Evolutionary conservation across 2,113 vertebrate genomes (phyloP).

Genomic region (Hypomesus transpacificus): DNA sequence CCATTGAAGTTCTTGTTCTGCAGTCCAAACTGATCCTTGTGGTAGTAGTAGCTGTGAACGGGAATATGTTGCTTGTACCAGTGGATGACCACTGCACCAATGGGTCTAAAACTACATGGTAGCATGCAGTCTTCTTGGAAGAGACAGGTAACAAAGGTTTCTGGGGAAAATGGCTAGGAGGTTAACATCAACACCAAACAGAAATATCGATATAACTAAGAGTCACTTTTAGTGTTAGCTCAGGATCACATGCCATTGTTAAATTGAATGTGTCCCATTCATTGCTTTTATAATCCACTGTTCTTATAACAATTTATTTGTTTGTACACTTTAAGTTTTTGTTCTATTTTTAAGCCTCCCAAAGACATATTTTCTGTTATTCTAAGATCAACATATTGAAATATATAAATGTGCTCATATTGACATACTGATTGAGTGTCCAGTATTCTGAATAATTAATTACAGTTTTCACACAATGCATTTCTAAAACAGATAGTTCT

Average conservation of each 20-base stretch:
- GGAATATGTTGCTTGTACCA: constrained; percentile 75
- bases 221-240: not conserved
- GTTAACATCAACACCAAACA: not conserved
- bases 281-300: not conserved
- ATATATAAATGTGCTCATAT: not conserved
- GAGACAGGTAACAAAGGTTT: constrained; percentile 65
- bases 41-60: constrained; percentile 77
- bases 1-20: constrained; percentile 71
- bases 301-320: not conserved
- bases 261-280: not conserved
- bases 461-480: not conserved
- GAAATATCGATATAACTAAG: not conserved
- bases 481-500: not conserved
- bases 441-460: not conserved
- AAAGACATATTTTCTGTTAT: not conserved
- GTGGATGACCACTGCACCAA: constrained; percentile 73
- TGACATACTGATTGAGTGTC: too few species aligned
- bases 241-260: too few species aligned
- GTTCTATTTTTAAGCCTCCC: not conserved
- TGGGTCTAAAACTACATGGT: constrained; percentile 73
- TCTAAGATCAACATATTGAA: too few species aligned
- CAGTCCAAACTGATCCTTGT: constrained; percentile 64
- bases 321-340: not conserved
- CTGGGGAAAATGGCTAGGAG: constrained; percentile 32
- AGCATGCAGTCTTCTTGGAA: constrained; percentile 75